Conservation (phyloP, 2,113 vertebrate genomes). For the Phyllopteryx taeniolatus region DNA sequence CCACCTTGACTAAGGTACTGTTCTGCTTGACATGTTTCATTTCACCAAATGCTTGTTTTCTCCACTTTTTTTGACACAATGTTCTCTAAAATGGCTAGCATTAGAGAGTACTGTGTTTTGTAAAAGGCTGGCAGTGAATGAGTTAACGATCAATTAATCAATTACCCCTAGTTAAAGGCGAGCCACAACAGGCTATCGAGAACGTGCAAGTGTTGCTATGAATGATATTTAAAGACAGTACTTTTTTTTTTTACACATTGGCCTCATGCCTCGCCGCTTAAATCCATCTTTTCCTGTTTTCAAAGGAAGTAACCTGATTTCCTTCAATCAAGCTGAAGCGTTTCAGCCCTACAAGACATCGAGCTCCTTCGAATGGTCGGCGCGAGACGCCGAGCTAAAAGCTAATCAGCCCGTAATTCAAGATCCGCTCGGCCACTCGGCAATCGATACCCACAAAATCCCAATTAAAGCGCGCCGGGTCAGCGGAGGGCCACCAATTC, state of each 20-base stretch:
- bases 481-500: slow-evolving; percentile 74
- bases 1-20: no score
- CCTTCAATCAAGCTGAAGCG: slow-evolving; percentile 45
- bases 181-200: not conserved
- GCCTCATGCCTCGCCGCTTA: not conserved
- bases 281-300: slow-evolving; percentile 44
- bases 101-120: no score
- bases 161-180: not conserved
- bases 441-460: slow-evolving; percentile 77
- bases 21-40: no score
- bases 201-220: not conserved
- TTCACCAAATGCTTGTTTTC: no score
- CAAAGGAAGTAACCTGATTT: slow-evolving; percentile 49
- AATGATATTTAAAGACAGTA: not conserved
- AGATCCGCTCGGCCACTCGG: slow-evolving; percentile 59
- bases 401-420: slow-evolving; percentile 76
- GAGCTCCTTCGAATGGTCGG: slow-evolving; percentile 53
- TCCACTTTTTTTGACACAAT: no score
- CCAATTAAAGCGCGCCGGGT: slow-evolving; percentile 77
- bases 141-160: not conserved
- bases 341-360: slow-evolving; percentile 63
- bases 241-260: not conserved
- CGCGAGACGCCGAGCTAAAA: slow-evolving; percentile 62
- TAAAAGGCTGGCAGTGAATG: no score
- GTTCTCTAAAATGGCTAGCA: no score